Evolutionary conservation across 2,888 invertebrate species (phyloP), one percentile per base, ranked within the genome.

Genomic region (Neoscelio sp.): DNA sequence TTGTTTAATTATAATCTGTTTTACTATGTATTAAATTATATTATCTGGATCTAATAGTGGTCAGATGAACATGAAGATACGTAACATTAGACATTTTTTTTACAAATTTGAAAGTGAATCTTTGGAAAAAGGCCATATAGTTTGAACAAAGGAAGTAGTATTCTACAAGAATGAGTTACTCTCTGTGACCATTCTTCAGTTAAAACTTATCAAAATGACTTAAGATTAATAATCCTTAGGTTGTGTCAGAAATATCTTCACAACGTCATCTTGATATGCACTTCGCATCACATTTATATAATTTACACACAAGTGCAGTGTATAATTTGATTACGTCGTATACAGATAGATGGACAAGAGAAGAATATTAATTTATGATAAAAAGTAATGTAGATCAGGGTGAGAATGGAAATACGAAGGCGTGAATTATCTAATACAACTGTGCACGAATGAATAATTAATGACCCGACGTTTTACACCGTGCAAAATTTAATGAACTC

Each of bases 351-450:
- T 65, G 40, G 30, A 44, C 67, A 26, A 7, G 44, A n/a, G 17
- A 38, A 52, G 62, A 64, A 42, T 30, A 75, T 56, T 42, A 67
- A 60, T 40, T 10, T 23, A 35, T 20, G 33, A 42, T 46, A 76
- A 76, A 70, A 76, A 56, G 40, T 62, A 70, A 76, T 70, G 68
- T 76, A 64, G 76, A 76, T 76, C 68, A 68, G 67, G 68, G 76
- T 60, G 62, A 76, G 62, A 62, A 68, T 40, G 58, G 7, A 50
- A 67, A 75, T 42, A 42, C 20, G 58, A 10, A 67, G 74, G 74
- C 67, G 74, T 67, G 26, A 42, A 75, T 67, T 67, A 52, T 12
- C 2, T 4, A 30, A 13, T 0, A 26, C 38, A 10, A 52, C 42
- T 26, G 8, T 20, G 65, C 64, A 60, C 60, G 44, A 42, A 52